Conservation (phyloP, 2,888 invertebrate species). For the Cephus sareptanus region DNA sequence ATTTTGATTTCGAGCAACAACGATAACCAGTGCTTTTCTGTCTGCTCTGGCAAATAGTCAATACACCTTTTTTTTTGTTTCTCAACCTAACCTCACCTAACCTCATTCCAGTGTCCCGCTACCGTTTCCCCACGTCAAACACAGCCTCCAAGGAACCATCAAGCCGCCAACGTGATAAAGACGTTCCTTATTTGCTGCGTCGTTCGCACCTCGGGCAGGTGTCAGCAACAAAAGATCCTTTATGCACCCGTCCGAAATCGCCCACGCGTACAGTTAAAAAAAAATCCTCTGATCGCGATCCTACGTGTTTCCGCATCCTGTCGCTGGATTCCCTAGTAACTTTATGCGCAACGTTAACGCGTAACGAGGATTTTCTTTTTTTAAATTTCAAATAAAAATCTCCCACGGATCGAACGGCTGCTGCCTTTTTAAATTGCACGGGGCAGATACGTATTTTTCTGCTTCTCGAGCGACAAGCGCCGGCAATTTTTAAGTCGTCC, state of each 20-base stretch:
- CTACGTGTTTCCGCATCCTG: conserved; percentile 52
- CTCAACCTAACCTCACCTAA: not conserved
- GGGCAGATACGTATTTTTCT: too few species aligned
- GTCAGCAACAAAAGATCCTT: conserved; percentile 43
- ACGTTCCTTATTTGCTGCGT: conserved; percentile 44
- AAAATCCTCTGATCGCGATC: conserved; percentile 34
- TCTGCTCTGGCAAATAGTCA: not conserved
- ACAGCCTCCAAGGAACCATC: conserved; percentile 22
- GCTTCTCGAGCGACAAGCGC: too few species aligned
- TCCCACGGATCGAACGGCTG: too few species aligned
- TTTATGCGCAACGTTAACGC: conserved; percentile 36
- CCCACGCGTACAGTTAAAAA: conserved; percentile 38
- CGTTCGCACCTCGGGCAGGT: conserved; percentile 49
- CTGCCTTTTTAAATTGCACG: too few species aligned
- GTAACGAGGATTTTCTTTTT: conserved; percentile 18
- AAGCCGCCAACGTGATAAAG: conserved; percentile 33
- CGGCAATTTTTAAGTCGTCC: too few species aligned
- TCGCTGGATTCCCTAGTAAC: conserved; percentile 45
- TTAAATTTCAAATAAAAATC: not conserved
- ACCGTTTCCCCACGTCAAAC: conserved; percentile 12
- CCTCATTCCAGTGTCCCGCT: not conserved
- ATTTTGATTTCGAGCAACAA: not conserved
- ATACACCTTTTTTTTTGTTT: not conserved
- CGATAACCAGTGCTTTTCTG: not conserved
- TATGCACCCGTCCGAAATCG: conserved; percentile 40